Base-by-base conservation (phyloP, 2,888 invertebrate species). In the Callyntrura guangdongensis region DNA sequence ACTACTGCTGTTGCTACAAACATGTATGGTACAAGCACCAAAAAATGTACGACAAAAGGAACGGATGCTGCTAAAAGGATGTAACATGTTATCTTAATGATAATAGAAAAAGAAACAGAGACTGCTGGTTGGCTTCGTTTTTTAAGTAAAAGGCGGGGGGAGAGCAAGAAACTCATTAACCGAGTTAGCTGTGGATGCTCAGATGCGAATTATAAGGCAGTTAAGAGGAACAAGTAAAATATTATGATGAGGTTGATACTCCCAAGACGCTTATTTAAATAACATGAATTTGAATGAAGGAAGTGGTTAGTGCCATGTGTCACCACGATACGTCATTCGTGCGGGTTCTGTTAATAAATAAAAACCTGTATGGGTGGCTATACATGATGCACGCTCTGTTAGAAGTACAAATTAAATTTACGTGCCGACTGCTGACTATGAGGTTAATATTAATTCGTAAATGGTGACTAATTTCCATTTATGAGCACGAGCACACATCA, bases 381-480 rank as follows among this genome's bases (percentile, higher is more conserved):
- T 53, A 8, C 36, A 36, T 36, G 69, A n/a, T 36, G 59, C 5
- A 17, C 17, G 45, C 47, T 77, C 11, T 77, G 22, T 53, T 2
- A n/a, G 53, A n/a, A 77, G 36, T 36, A 67, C 64, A 61, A 64
- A 83, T 83, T 83, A 67, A 83, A 83, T 83, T 83, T 83, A 83
- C 83, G 61, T 83, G 49, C 53, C 1, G 83, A 53, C 77, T 83
- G 49, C 53, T 14, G 83, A 53, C 77, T 53, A 53, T 17, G 22
- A 77, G 77, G 4, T 49, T 69, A 49, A 74, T 61, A 86, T 86
- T 86, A 86, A 74, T 59, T 86, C 61, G 36, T 84, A 77, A 77
- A 77, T 45, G 27, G 36, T 36, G 59, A 74, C 86, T 59, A 86
- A 86, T 74, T 86, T 86, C 61, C 86, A 74, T 86, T 86, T 86